Percentiles rank a stretch among this genome's conserved stretches.
These are phyloP conservation scores for Phalacrocorax brasilianus DNA, from an alignment of 2,113 vertebrate species.

Conservation along the genomic window DNA sequence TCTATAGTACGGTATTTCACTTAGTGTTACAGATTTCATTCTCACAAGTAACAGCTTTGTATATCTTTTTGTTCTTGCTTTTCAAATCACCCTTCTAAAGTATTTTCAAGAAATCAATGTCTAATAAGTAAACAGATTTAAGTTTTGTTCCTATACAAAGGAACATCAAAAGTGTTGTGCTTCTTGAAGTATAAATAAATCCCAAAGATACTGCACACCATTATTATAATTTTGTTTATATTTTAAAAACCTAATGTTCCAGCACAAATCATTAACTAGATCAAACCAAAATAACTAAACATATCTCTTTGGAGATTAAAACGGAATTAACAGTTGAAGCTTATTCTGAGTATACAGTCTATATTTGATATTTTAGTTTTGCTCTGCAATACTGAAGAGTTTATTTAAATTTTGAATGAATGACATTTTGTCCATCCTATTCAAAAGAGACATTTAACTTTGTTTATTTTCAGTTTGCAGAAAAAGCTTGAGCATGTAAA, in stretches of 20 bases:
- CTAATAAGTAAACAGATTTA: not conserved
- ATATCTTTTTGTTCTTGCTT: not conserved
- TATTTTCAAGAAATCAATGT: fast-evolving
- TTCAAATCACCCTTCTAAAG: not conserved
- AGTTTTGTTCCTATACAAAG: not conserved
- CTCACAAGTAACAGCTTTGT: not conserved
- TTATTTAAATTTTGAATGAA: not conserved
- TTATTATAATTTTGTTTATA: not conserved
- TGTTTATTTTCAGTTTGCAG: conserved; percentile 80
- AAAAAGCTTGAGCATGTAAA: conserved; percentile 83
- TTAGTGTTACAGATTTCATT: not conserved
- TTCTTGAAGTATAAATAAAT: not conserved
- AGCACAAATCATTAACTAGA: not conserved
- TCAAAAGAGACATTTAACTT: not conserved
- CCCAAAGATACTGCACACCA: not conserved
- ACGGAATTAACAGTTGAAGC: not conserved
- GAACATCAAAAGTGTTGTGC: not conserved
- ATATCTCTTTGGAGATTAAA: not conserved
- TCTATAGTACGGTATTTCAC: not conserved
- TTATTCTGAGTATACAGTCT: not conserved
- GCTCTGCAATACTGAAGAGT: not conserved
- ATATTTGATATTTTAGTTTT: not conserved
- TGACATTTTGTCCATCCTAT: not conserved
- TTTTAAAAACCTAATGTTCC: not conserved
- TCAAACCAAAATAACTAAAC: not conserved